Evolutionary conservation across 2,888 invertebrate genomes (phyloP), one percentile per base, ranked within the genome.

Genomic region (Chloroclystis v-ata): DNA sequence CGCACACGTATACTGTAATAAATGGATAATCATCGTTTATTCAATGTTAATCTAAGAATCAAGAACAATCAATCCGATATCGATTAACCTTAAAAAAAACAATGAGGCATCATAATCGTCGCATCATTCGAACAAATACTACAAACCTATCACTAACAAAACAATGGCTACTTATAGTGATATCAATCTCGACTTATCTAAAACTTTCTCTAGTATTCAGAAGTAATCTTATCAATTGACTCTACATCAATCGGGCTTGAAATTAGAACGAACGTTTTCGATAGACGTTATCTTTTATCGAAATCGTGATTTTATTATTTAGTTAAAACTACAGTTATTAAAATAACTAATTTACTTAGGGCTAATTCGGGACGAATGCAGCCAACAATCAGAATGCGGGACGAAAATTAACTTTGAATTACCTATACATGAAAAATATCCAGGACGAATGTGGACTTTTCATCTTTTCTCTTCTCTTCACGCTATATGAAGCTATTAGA

Each of bases 231-330:
- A 50, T 54, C 55, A 37, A 44, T 49, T 52, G 54, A 57, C 60
- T 49, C 52, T 55, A 64, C 70, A 60, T 59, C 61, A 67, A 69
- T 71, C 65, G 56, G 60, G 69, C 72, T 59, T 67, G 55, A 48
- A 47, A 49, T 30, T 5, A 26, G 32, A 45, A 49, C 49, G 52
- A 53, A 48, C 49, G 11, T 35, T 29, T 49, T 43, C 49, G 49
- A 50, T 24, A 40, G 49, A 50, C 54, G 37, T 28, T 44, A 45
- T 54, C 51, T 43, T 39, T 44, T 49, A 57, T 52, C 52, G 46
- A 10, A 47, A 56, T 53, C 28, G 47, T 48, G 48, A 41, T 11
- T 30, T n/a, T 12, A 14, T 35, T 24, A 10, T 14, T n/a, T n/a
- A n/a, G n/a, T n/a, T n/a, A n/a, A n/a, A n/a, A n/a, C n/a, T n/a